phyloP scores from a whole-genome alignment of 2,113 vertebrate genomes.

The Oceanodroma tethys region DNA sequence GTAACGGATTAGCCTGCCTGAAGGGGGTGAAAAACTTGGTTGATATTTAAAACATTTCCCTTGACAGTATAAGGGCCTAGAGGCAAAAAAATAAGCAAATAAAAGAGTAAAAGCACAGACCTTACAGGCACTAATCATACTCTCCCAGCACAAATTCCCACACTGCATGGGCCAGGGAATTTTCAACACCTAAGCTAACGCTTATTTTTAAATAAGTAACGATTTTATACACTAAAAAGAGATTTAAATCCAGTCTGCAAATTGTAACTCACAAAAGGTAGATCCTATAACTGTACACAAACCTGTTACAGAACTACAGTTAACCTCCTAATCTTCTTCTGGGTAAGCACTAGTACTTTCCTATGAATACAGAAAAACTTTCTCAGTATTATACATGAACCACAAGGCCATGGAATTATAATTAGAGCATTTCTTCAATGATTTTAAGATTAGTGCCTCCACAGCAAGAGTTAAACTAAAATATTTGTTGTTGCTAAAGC shows the following conservation, averaged over 20 bases:
- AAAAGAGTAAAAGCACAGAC: not conserved
- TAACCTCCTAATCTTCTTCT: not conserved
- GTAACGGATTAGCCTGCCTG: not conserved
- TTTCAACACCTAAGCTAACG: not conserved
- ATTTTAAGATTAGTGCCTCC: not conserved
- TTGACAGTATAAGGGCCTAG: not conserved
- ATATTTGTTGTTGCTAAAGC: not conserved
- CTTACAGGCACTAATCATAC: not conserved
- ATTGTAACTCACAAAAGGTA: not conserved
- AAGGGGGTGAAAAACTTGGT: not conserved
- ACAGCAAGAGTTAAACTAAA: not conserved
- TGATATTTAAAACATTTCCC: not conserved
- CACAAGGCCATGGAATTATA: not conserved
- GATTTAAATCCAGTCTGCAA: not conserved
- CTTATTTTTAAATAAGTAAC: not conserved
- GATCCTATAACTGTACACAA: not conserved
- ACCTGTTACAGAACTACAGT: not conserved
- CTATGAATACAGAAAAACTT: not conserved
- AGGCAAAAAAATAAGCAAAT: not conserved
- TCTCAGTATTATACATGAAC: not conserved
- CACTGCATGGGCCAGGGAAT: rapidly evolving
- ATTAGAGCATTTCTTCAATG: not conserved
- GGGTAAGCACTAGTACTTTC: not conserved
- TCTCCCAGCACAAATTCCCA: not conserved
- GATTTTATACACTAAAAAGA: not conserved